Percentiles rank a stretch among this genome's conserved stretches.
These are phyloP conservation scores for Podilymbus podiceps DNA, from an alignment of 2,113 vertebrate species.

Conservation along the genomic window DNA sequence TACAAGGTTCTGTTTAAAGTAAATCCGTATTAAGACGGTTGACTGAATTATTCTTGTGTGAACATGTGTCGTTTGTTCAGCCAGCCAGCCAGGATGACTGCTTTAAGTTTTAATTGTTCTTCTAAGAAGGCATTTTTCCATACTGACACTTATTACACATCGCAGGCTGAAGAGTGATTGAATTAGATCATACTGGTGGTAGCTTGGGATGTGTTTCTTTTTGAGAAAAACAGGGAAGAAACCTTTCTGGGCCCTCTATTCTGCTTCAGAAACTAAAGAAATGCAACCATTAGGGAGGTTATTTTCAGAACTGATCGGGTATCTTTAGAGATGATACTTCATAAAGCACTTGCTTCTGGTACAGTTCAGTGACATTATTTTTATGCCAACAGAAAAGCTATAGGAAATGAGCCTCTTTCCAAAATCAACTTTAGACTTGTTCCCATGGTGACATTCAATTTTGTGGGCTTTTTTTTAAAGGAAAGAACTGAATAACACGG, in stretches of 20 bases:
- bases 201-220: background rate
- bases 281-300: background rate
- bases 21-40: slow-evolving; percentile 69
- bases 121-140: slow-evolving; percentile 31
- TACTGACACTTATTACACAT: background rate
- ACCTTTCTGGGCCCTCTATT: background rate
- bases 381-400: slow-evolving; percentile 27
- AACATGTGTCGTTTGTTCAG: slow-evolving; percentile 66
- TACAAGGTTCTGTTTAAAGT: slow-evolving; percentile 73
- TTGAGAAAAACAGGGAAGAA: background rate
- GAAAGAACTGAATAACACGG: background rate
- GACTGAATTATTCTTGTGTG: slow-evolving; percentile 67
- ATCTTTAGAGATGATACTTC: slow-evolving; percentile 3
- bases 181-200: slow-evolving; percentile 9
- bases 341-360: slow-evolving; percentile 13
- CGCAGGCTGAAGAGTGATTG: background rate
- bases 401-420: slow-evolving; percentile 27
- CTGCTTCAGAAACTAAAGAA: slow-evolving; percentile 21
- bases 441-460: slow-evolving; percentile 33
- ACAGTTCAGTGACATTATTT: slow-evolving; percentile 44
- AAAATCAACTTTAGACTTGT: slow-evolving; percentile 41
- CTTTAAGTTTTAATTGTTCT: slow-evolving; percentile 41
- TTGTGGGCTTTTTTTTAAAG: background rate
- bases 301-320: slow-evolving; percentile 12
- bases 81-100: slow-evolving; percentile 33